Evolutionary conservation across 2,797 vertebrate genomes (phyloP).

Genomic region (Podarcis siculus): DNA sequence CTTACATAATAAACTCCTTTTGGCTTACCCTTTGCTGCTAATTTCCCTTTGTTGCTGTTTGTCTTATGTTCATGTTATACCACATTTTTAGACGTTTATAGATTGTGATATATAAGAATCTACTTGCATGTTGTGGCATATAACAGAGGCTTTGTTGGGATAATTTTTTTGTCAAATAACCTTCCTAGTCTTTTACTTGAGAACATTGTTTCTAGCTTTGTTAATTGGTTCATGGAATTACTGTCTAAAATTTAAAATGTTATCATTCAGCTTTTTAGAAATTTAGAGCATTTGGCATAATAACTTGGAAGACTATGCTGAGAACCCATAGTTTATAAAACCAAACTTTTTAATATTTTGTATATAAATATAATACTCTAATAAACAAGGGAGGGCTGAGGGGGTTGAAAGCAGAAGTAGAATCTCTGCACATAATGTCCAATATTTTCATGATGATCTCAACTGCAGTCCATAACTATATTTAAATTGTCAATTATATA

Average conservation of each 20-base stretch:
- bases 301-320: conserved; percentile 44
- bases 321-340: conserved; percentile 2
- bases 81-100: conserved; percentile 7
- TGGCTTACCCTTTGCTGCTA: conserved; percentile 46
- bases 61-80: conserved; percentile 22
- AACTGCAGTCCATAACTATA: conserved; percentile 75
- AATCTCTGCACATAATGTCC: conserved; percentile 68
- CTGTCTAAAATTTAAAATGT: conserved; percentile 23
- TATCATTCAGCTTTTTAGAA: conserved; percentile 23
- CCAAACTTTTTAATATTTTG: neutral
- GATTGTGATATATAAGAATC: neutral
- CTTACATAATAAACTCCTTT: conserved; percentile 54
- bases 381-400: conserved; percentile 71
- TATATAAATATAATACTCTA: neutral
- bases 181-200: neutral
- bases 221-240: conserved; percentile 29
- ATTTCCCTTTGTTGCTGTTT: conserved; percentile 48
- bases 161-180: conserved; percentile 1
- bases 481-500: conserved; percentile 81
- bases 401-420: conserved; percentile 68
- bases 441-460: conserved; percentile 74
- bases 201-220: neutral
- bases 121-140: conserved; percentile 5
- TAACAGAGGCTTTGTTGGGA: conserved; percentile 25
- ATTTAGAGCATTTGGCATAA: conserved; percentile 55